Percentiles rank a stretch among this genome's conserved stretches.
Evolutionary conservation across 2,888 invertebrate genomes (phyloP).

Genomic region (Rotaria socialis): DNA sequence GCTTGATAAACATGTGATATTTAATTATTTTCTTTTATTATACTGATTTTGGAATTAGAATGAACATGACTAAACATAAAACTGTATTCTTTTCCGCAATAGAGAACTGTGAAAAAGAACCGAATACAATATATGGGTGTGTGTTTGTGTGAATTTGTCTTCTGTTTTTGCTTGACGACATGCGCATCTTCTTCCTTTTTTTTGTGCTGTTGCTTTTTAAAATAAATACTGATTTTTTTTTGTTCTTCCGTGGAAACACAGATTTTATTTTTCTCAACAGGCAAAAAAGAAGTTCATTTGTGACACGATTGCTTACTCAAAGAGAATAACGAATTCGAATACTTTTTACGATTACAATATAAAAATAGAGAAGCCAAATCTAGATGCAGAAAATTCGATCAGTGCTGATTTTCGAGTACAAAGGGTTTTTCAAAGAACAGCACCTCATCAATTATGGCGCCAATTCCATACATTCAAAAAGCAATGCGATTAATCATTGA

Average conservation of each 20-base stretch:
- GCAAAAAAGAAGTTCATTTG: too few relatives aligned
- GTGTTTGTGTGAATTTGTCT: neutral
- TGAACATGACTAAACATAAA: neutral
- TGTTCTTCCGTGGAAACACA: too few relatives aligned
- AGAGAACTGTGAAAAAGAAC: neutral
- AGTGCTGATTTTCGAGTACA: too few relatives aligned
- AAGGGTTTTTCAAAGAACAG: neutral
- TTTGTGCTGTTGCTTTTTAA: neutral
- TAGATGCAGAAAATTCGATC: too few relatives aligned
- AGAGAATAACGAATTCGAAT: too few relatives aligned
- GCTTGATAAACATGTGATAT: neutral
- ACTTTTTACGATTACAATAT: too few relatives aligned
- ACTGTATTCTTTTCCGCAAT: neutral
- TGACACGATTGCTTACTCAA: too few relatives aligned
- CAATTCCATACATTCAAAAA: neutral
- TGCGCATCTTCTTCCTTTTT: neutral
- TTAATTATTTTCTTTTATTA: neutral
- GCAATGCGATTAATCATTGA: neutral
- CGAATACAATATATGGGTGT: neutral
- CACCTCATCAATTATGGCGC: neutral
- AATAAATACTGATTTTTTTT: too few relatives aligned
- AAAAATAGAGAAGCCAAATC: too few relatives aligned
- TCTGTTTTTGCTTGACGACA: neutral
- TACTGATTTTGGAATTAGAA: neutral
- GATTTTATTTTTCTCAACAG: too few relatives aligned